Base-by-base conservation (phyloP, 2,888 invertebrate genomes). In the Andrena trimmerana region DNA sequence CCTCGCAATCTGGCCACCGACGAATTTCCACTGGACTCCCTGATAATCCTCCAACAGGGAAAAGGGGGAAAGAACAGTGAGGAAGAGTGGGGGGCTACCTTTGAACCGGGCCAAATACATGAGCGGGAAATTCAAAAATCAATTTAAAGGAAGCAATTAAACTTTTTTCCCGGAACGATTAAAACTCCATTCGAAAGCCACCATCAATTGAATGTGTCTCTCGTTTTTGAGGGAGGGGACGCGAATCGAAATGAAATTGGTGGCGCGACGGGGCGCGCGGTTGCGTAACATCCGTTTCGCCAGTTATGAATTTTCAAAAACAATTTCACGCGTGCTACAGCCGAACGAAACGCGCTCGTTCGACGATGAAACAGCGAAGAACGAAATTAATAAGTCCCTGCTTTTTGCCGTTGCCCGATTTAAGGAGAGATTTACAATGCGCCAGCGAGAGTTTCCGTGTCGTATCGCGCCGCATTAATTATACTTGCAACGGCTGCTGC, bases 1-100 rank as follows among this genome's bases (percentile, higher is more conserved):
- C 69, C 81, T 81, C 81, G 78, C 82, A 86, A 86, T 88, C 84
- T 83, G 84, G 81, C 80, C 81, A 54, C 76, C 84, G 77, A 79
- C 79, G 86, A 85, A 85, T 88, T 87, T 87, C 83, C 83, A 52
- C 69, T 54, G 70, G 69, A 59, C 76, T 85, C 57, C 60, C 60
- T 70, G 52, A 69, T 81, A 54, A 79, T 59, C 73, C 66, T 63
- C 36, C 54, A 42, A 50, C 54, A n/a, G n/a, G 0, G 20, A 73
- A 59, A 50, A 36, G 24, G 36, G 36, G 33, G 60, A 63, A 50
- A 66, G 73, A 13, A 66, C 6, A 24, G 2, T 77, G 42, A 20
- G 16, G 36, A 33, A 50, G 8, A 36, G 27, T 8, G 42, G 31
- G 27, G 27, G 31, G n/a, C 54, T 63, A 20, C 65, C 57, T 33